Evolutionary conservation across 2,888 invertebrate species (phyloP), one percentile per base, ranked within the genome.

Genomic region (Parasteatoda lunata): DNA sequence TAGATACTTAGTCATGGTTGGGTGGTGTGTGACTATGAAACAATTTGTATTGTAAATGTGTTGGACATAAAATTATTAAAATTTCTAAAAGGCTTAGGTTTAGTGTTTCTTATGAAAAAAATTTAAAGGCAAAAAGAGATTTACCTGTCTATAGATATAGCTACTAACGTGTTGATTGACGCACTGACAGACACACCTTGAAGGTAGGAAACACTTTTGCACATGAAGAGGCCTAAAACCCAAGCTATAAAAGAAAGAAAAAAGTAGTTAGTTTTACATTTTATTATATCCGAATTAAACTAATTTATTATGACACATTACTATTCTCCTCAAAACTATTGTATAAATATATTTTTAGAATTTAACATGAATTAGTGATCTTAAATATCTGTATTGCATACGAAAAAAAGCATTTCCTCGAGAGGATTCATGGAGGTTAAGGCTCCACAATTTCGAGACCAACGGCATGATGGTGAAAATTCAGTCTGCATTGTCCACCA

Each of bases 131-230:
- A 0, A 54, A 13, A 54, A 3, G 0, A 49, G 7, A 45, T 49
- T 66, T 77, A 94, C 90, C 94, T 92, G 90, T 94, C 94, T 70
- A 93, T 91, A 0, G 94, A 93, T 71, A 94, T 94, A 77, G 93
- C 94, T 76, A 93, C 93, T 75, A 94, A 90, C 0, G 94, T 94
- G 91, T 93, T 93, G 84, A 94, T 93, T 3, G 93, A 93, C 15
- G 94, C 94, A 89, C 93, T 93, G 45, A 94, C 94, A 5, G 93
- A 93, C 8, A 94, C 93, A 9, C 94, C 94, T 91, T 94, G 94
- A 4, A 94, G 91, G 90, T 93, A 94, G 5, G 94, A 93, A 13
- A 93, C 93, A 11, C 93, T 92, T 90, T 93, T 94, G 91, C 94
- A 94, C 91, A 94, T 92, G 88, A 93, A 92, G 89, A 92, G 92